Conservation (phyloP, 1,140 invertebrate genomes). For the Drosophila sp. region DNA sequence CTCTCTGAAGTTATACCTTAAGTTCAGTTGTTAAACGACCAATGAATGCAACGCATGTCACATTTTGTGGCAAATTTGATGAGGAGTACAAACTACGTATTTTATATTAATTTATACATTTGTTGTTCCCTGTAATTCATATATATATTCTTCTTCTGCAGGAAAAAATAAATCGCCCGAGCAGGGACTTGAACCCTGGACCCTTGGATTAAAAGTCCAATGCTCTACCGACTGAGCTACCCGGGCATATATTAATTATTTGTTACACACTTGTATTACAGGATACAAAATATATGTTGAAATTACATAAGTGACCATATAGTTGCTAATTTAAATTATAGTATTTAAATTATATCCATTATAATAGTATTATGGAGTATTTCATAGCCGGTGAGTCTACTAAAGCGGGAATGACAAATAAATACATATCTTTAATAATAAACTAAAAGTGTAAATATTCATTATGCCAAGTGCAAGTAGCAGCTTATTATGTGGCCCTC, state of each 20-base stretch:
- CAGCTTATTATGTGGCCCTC: not conserved
- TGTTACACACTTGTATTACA: no score
- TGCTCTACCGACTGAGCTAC: constrained; percentile 92
- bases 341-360: no score
- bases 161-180: no score
- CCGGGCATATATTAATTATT: constrained; percentile 85
- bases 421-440: not conserved
- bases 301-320: no score
- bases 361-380: no score
- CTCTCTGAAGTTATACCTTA: not conserved
- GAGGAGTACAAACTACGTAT: not conserved
- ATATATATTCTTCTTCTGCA: no score
- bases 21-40: constrained; percentile 12
- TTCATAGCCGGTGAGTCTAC: no score
- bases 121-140: no score
- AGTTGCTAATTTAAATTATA: no score
- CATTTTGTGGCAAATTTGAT: not conserved
- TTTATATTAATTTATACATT: no score
- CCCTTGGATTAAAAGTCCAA: constrained; percentile 92
- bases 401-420: not conserved
- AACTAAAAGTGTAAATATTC: not conserved
- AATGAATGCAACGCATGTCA: constrained; percentile 8
- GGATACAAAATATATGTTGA: no score
- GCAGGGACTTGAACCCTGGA: constrained; percentile 87
- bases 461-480: not conserved